Percentiles rank a stretch among this genome's conserved stretches.
Conservation (phyloP, 2,888 invertebrate species). For the Xestia sexstrigata region DNA sequence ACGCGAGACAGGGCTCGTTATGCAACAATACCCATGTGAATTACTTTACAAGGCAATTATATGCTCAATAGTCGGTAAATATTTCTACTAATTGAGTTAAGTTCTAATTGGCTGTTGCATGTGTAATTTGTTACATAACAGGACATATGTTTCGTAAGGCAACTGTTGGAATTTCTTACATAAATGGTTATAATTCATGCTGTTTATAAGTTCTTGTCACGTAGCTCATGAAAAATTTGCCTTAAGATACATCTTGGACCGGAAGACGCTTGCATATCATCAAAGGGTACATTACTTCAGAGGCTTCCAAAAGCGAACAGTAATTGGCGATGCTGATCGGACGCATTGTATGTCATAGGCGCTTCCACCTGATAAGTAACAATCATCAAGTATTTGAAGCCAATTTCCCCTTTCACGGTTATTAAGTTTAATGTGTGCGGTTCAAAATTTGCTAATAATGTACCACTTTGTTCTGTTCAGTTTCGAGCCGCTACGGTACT, state of each 20-base stretch:
- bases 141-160: background rate
- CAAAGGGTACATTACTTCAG: constrained; percentile 45
- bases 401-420: constrained; percentile 82
- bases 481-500: constrained; percentile 79
- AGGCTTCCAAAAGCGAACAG: constrained; percentile 27
- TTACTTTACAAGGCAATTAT: constrained; percentile 71
- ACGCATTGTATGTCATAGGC: constrained; percentile 75
- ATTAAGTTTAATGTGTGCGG: constrained; percentile 76
- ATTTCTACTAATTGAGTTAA: constrained; percentile 50
- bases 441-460: constrained; percentile 81
- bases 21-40: constrained; percentile 74
- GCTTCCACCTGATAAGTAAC: constrained; percentile 74
- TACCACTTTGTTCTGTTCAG: constrained; percentile 76
- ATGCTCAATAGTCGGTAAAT: constrained; percentile 51
- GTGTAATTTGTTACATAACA: constrained; percentile 22
- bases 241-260: constrained; percentile 35
- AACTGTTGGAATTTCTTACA: constrained; percentile 3
- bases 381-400: constrained; percentile 72
- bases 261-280: constrained; percentile 46
- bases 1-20: constrained; percentile 72
- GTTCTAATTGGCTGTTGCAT: constrained; percentile 43
- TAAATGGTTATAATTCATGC: constrained; percentile 17
- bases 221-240: constrained; percentile 48
- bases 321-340: constrained; percentile 47
- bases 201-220: constrained; percentile 38